A percentile compares a stretch with the other conserved stretches of the same genome.
These are phyloP conservation scores for Cairina moschata DNA, from an alignment of 2,113 vertebrate genomes.

Conservation along the genomic window DNA sequence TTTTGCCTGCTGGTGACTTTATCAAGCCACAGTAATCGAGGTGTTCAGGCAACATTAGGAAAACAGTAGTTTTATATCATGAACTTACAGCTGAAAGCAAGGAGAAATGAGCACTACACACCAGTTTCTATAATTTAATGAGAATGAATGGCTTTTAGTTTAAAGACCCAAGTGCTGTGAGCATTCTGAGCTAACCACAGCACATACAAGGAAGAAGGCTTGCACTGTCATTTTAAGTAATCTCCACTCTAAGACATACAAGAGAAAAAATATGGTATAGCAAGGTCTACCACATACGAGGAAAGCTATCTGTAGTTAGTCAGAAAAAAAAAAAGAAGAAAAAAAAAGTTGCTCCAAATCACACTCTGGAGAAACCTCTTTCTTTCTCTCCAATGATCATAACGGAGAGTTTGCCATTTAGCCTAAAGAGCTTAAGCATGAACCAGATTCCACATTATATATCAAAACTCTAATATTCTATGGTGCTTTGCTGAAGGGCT, in stretches of 20 bases:
- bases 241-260: background rate
- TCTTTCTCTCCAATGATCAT: background rate
- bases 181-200: background rate
- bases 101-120: background rate
- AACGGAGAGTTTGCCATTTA: background rate
- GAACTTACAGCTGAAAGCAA: background rate
- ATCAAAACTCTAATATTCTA: background rate
- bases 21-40: background rate
- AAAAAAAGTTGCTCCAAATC: background rate
- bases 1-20: background rate
- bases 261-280: background rate
- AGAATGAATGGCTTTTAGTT: background rate
- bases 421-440: background rate
- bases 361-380: background rate
- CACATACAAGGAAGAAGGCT: background rate
- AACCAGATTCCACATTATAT: background rate
- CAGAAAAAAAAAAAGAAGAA: background rate
- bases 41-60: fast-evolving
- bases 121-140: background rate
- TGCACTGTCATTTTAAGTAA: background rate
- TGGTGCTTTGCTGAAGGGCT: background rate
- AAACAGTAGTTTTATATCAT: background rate
- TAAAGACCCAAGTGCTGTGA: background rate
- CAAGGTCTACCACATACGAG: background rate
- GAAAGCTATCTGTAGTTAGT: background rate